Evolutionary conservation across 2,888 invertebrate species (phyloP).

Genomic region (Steinernema hermaphroditum): DNA sequence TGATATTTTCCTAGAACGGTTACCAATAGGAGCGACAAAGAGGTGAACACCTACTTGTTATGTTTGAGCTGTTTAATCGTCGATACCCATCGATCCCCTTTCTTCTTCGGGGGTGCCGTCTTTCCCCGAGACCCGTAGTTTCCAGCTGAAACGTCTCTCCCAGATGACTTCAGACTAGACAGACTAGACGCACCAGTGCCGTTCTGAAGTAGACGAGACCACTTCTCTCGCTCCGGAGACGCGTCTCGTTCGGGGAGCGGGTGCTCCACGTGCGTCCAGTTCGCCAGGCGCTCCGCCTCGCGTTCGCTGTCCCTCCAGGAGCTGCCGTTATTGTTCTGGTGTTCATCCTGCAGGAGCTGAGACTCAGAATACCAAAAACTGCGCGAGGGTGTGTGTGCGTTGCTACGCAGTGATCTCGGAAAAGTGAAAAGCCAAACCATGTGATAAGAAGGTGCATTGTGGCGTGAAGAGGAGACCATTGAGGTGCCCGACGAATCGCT

Average conservation of each 20-base stretch:
- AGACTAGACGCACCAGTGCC: neutral
- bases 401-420: too few relatives aligned
- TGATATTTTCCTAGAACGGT: conserved; percentile 58
- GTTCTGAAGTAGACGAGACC: conserved; percentile 4
- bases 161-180: too few relatives aligned
- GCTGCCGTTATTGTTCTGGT: neutral
- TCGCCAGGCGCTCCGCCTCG: conserved; percentile 45
- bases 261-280: conserved; percentile 36
- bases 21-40: too few relatives aligned
- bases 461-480: too few relatives aligned
- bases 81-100: conserved; percentile 52
- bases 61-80: conserved; percentile 61
- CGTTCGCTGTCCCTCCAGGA: conserved; percentile 27
- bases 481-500: too few relatives aligned
- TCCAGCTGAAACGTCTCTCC: neutral
- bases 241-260: conserved; percentile 21
- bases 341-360: neutral
- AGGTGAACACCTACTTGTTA: conserved; percentile 62
- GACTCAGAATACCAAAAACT: too few relatives aligned
- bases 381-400: too few relatives aligned
- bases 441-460: too few relatives aligned
- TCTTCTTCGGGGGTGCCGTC: conserved; percentile 12
- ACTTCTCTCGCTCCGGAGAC: neutral
- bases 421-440: too few relatives aligned
- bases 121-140: conserved; percentile 11